Base-by-base conservation (phyloP, 1,140 invertebrate genomes). In the Drosophila lacteicornis region DNA sequence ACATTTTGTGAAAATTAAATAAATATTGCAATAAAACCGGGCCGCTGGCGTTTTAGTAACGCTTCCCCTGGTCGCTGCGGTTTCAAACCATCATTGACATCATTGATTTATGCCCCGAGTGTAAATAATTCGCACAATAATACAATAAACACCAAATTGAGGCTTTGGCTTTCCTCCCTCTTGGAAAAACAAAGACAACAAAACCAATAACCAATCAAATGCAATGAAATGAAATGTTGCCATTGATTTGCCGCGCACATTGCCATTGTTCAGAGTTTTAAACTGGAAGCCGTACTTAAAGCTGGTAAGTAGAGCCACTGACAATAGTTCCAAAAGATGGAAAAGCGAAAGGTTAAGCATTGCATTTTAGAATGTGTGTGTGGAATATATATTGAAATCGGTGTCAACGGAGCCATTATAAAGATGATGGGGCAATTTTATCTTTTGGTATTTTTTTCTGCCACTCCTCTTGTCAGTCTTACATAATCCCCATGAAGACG, bases 71-170 rank as follows among this genome's bases (percentile, higher is more conserved):
- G 22, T 27, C 8, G 17, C 12, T 73, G 67, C 55, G 70, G 68
- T 73, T 73, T 38, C 46, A 60, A 51, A 60, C 19, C 33, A 60
- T n/a, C 69, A 73, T 74, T 73, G 70, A 60, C 70, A 74, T 74
- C 69, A 80, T 78, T 87, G 84, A 80, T 80, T 78, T 88, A 78
- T 88, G 46, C 56, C 50, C 53, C 36, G 58, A 81, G 86, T 90
- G 78, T 85, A 75, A 85, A 90, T 81, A 88, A 88, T 90, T 79
- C 68, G 75, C 75, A 79, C 70, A 77, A 68, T 60, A 77, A 68
- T 60, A 82, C 75, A 77, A 68, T 78, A 56, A 56, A 78, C 43
- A 59, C 75, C 71, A 60, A 75, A 86, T 68, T 80, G 80, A 77
- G 75, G 82, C 66, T 49, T 56, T 38, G 75, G 80, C 66, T 46